Base-by-base conservation (phyloP, 2,113 vertebrate species). In the Zosterops hypoxanthus region DNA sequence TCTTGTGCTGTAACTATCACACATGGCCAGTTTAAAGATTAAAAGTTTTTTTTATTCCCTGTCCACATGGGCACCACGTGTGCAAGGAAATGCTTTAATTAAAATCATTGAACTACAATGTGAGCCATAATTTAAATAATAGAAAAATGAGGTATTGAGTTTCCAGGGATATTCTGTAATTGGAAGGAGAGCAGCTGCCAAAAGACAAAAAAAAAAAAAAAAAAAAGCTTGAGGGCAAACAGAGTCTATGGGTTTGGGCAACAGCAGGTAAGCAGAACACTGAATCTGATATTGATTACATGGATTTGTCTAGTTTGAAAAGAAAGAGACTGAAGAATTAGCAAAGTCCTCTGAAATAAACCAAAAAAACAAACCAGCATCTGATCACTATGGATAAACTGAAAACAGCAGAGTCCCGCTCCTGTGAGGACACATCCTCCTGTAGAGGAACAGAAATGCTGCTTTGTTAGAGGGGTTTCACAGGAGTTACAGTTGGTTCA, bases 71-170 rank as follows among this genome's bases (percentile, higher is more conserved):
- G 53, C 50, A 82, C 93, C 93, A 96, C 31, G 64, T 95, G 94
- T 96, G 82, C 53, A 19, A 92, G 95, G 95, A 97, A 94, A 80
- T 70, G 90, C 89, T 96, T 94, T 96, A 95, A 97, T 96, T 96
- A 94, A 95, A 94, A 89, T 90, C 82, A 92, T 68, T 77, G 71
- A 94, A 71, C 64, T 88, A 95, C 93, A 94, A 73, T 81, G 68
- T 56, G 49, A 90, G 60, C 85, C 60, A 53, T 87, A 71, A 96
- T 95, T 96, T 95, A 90, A 95, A 93, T 95, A 97, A 80, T 64
- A 96, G 88, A 90, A 90, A 96, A 96, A 88, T 64, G 90, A 93
- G 82, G 60, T 95, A 97, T 92, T 96, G 85, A 34, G 90, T 96
- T 95, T 96, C 94, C 72, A 93, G 93, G 71, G 68, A 78, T 93